Percentiles rank a stretch among this genome's conserved stretches.
Conservation (phyloP, 2,797 vertebrate species). For the Micropoecilia bifurca region DNA sequence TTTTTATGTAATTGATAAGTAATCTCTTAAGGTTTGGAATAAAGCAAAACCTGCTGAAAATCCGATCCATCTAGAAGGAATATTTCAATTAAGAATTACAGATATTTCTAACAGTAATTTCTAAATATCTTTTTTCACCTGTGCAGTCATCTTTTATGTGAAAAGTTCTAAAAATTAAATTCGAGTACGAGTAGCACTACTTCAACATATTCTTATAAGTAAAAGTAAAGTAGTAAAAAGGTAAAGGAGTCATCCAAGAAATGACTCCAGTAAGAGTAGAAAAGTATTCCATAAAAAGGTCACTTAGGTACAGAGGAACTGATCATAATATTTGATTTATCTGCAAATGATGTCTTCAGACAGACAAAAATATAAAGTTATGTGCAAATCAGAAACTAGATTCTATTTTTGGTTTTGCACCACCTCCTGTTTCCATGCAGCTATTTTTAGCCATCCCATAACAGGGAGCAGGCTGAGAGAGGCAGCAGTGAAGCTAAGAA, state of each 20-base stretch:
- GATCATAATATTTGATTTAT: neutral
- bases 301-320: neutral
- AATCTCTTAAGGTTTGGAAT: neutral
- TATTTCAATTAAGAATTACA: neutral
- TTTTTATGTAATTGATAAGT: neutral
- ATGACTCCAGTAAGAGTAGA: neutral
- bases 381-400: slow-evolving; percentile 28
- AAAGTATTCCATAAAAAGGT: neutral
- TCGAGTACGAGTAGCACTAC: neutral
- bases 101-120: neutral
- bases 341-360: neutral
- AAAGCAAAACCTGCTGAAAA: neutral
- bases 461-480: slow-evolving; percentile 41
- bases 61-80: neutral
- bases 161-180: neutral
- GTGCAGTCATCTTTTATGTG: neutral
- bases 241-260: neutral
- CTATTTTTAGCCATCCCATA: slow-evolving; percentile 65
- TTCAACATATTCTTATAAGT: neutral
- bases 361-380: neutral
- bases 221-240: neutral
- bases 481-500: slow-evolving; percentile 65
- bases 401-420: slow-evolving; percentile 55
- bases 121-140: neutral
- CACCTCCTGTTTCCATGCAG: slow-evolving; percentile 37